phyloP scores from a whole-genome alignment of 2,797 vertebrate genomes.

The Mycteria americana region DNA sequence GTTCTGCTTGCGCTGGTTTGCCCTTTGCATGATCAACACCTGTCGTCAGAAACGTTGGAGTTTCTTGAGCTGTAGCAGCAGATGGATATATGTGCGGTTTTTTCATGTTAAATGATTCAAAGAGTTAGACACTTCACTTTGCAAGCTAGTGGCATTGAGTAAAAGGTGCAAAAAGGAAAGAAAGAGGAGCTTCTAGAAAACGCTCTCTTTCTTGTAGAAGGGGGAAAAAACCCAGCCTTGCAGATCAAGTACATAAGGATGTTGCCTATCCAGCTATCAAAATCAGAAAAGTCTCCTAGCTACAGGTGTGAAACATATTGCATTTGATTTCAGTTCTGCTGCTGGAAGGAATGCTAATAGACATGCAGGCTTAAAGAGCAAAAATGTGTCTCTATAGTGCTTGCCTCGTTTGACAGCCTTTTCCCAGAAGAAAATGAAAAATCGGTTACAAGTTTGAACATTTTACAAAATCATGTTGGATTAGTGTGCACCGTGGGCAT shows the following conservation, averaged over 20 bases:
- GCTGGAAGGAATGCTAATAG: neutral
- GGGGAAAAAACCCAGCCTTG: fast-evolving
- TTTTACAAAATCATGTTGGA: neutral
- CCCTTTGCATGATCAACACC: neutral
- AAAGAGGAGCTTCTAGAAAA: neutral
- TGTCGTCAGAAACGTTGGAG: neutral
- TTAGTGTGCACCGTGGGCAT: neutral
- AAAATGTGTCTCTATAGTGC: neutral
- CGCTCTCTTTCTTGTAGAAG: fast-evolving
- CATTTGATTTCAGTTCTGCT: neutral
- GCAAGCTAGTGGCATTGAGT: neutral
- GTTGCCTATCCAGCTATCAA: neutral
- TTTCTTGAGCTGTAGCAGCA: neutral
- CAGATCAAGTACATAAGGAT: neutral
- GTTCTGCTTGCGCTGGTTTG: neutral
- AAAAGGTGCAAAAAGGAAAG: neutral
- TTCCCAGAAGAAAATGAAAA: neutral
- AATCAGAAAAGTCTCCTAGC: neutral
- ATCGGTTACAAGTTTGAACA: neutral
- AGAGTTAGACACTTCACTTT: neutral
- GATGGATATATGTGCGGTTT: neutral
- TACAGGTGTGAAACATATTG: neutral
- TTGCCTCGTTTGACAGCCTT: neutral
- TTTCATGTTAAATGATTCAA: neutral
- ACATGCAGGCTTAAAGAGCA: neutral